Evolutionary conservation across 2,113 vertebrate species (phyloP).

Genomic region (Thryonomys swinderianus): DNA sequence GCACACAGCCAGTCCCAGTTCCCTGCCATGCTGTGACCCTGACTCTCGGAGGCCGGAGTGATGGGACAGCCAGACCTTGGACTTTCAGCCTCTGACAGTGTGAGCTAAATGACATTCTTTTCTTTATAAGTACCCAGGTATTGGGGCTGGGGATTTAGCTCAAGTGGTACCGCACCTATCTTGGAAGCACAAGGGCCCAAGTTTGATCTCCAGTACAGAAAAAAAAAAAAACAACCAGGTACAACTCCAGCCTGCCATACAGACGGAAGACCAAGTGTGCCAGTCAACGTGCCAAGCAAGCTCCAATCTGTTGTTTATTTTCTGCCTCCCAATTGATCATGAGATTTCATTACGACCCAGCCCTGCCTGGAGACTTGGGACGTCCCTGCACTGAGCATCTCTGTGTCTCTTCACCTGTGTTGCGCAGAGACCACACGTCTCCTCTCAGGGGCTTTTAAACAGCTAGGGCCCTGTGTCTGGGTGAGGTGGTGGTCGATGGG

Average conservation of each 20-base stretch:
- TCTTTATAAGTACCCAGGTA: neutral
- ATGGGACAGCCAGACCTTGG: neutral
- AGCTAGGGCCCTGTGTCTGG: neutral
- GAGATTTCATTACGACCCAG: neutral
- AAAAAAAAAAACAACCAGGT: too few relatives aligned
- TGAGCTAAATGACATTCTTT: neutral
- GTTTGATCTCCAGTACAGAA: too few relatives aligned
- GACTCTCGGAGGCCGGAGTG: neutral
- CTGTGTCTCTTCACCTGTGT: neutral
- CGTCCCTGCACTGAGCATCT: neutral
- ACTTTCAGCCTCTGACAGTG: neutral
- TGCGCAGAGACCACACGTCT: neutral
- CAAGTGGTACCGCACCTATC: too few relatives aligned
- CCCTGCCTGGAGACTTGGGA: neutral
- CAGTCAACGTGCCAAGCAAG: neutral
- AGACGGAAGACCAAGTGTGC: neutral
- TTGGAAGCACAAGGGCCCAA: too few relatives aligned
- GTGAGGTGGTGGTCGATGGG: neutral
- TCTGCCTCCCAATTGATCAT: neutral
- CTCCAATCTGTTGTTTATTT: neutral
- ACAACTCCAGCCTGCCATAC: neutral
- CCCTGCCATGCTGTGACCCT: neutral
- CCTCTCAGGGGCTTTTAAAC: neutral
- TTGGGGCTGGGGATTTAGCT: too few relatives aligned
- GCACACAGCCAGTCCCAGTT: neutral